Evolutionary conservation across 1,140 invertebrate genomes (phyloP), one percentile per base, ranked within the genome.

Genomic region (Atta colombica): DNA sequence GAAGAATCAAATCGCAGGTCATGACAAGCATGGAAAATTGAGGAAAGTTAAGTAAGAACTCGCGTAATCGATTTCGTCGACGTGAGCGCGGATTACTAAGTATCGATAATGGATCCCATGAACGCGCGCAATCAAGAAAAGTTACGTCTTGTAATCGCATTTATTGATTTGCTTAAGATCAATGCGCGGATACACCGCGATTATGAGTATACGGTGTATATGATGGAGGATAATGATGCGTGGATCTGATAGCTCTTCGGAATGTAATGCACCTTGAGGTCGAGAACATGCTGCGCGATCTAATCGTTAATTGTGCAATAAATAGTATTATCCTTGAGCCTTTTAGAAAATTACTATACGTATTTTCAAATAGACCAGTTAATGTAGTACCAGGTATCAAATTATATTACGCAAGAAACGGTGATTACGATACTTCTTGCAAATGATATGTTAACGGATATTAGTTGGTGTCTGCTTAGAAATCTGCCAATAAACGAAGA

Each of bases 101-200:
- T 51, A 51, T 49, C 77, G 77, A 81, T 71, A 58, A 81, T 81
- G 31, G 25, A 45, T 39, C 21, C 16, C 31, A 31, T 31, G 14
- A 25, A 63, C 63, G 68, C n/a, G 77, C 31, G 51, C 45, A 60
- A 81, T 81, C 78, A 10, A 35, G 21, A 51, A 60, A 60, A 81
- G 66, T 58, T 58, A 58, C 35, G 53, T 71, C 65, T 60, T 16
- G n/a, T 35, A 60, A 75, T 74, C 71, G 21, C 61, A 31, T 71
- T 71, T 71, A 81, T 81, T 58, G 77, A 81, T 81, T 55, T 81
- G 78, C 66, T n/a, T 71, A 71, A 45, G 66, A 69, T 58, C 63
- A 12, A n/a, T 31, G 49, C 12, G 77, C 28, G 28, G 25, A 69
- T 58, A 58, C 14, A 8, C 21, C 35, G 51, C n/a, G 78, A 71